Evolutionary conservation across 2,888 invertebrate genomes (phyloP).

Genomic region (Schizotus pectinicornis): DNA sequence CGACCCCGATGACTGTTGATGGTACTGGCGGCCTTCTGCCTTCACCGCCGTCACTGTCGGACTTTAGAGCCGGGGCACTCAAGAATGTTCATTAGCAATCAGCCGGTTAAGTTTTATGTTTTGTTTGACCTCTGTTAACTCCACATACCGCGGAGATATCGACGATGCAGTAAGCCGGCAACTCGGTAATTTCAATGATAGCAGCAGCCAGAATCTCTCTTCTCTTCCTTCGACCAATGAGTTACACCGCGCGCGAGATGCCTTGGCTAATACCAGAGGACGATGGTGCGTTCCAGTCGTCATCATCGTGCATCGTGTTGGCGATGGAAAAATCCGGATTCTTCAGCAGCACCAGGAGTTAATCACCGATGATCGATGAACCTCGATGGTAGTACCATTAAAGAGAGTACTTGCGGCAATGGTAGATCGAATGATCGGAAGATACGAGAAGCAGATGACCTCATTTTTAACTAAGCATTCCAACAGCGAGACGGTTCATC

Average conservation of each 20-base stretch:
- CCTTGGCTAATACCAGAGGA: neutral
- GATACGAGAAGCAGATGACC: no score
- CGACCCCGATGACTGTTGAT: slow-evolving; percentile 16
- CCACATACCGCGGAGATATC: slow-evolving; percentile 34
- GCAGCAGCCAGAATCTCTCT: slow-evolving; percentile 2
- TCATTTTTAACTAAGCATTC: no score
- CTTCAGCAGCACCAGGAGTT: slow-evolving; percentile 1
- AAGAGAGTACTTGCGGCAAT: no score
- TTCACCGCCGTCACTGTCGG: slow-evolving; percentile 31
- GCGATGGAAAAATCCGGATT: slow-evolving; percentile 13
- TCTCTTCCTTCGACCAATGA: neutral
- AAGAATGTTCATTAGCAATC: slow-evolving; percentile 48
- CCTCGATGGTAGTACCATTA: no score
- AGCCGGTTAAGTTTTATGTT: slow-evolving; percentile 38
- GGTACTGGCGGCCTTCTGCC: slow-evolving; percentile 6
- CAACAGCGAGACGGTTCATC: no score
- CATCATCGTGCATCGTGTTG: neutral
- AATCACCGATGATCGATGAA: no score
- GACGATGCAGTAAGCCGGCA: slow-evolving; percentile 30
- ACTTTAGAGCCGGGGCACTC: slow-evolving; percentile 10
- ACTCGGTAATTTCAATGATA: slow-evolving; percentile 23
- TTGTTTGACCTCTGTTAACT: slow-evolving; percentile 41
- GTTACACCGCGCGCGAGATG: neutral
- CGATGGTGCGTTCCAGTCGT: neutral
- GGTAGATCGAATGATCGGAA: no score